phyloP scores from a whole-genome alignment of 2,888 invertebrate genomes.

The Apodemia zela region DNA sequence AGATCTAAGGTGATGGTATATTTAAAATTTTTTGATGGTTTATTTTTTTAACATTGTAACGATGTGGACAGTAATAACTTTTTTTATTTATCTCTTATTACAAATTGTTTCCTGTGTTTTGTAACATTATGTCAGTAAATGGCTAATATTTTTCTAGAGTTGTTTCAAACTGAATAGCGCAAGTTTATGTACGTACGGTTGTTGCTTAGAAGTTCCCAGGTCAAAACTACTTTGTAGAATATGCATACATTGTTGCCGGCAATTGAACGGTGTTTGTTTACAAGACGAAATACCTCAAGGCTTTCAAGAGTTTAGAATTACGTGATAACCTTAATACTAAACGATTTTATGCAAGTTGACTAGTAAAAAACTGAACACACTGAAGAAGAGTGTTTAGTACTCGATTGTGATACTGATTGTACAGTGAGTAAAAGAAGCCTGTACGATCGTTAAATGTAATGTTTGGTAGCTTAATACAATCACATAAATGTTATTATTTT shows the following conservation, averaged over 20 bases:
- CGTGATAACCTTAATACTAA: not conserved
- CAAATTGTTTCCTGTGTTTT: not conserved
- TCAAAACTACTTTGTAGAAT: constrained; percentile 4
- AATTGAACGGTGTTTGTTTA: constrained; percentile 2
- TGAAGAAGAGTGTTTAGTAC: too few relatives aligned
- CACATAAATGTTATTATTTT: too few relatives aligned
- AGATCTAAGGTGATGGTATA: too few relatives aligned
- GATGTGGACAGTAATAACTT: too few relatives aligned
- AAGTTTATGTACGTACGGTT: not conserved
- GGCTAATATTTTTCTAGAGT: constrained; percentile 1
- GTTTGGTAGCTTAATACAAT: too few relatives aligned
- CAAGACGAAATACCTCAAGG: not conserved
- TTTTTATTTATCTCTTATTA: not conserved
- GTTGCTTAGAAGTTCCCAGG: not conserved
- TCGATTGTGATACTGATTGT: too few relatives aligned
- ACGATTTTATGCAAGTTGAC: too few relatives aligned
- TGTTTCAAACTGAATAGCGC: not conserved
- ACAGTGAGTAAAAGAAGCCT: too few relatives aligned
- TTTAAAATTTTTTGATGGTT: too few relatives aligned
- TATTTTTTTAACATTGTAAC: too few relatives aligned
- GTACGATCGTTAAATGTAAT: too few relatives aligned
- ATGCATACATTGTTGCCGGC: not conserved
- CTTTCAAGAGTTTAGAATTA: not conserved
- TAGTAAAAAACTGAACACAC: too few relatives aligned
- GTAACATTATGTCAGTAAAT: not conserved